phyloP scores from a whole-genome alignment of 2,797 vertebrate species.

The Apodemus agrarius region DNA sequence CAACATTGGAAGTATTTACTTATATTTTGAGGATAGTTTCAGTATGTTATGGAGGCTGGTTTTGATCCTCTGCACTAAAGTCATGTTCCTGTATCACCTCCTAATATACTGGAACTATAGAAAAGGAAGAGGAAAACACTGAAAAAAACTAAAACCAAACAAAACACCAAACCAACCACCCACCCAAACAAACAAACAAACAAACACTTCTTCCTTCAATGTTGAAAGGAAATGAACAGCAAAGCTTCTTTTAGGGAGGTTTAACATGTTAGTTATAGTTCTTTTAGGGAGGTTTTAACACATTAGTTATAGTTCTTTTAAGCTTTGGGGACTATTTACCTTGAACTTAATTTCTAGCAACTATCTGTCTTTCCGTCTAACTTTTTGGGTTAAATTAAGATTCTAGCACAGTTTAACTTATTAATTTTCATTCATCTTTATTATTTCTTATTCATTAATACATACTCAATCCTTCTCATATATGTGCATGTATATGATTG shows the following conservation, averaged over 20 bases:
- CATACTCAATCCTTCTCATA: background rate
- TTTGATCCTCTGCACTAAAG: no score
- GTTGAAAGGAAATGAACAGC: background rate
- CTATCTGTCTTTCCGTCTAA: background rate
- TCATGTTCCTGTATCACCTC: background rate
- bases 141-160: background rate
- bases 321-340: background rate
- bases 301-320: background rate
- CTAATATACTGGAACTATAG: background rate
- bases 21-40: background rate
- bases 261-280: slow-evolving; percentile 1
- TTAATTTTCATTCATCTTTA: background rate
- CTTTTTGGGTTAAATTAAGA: background rate
- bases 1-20: slow-evolving; percentile 14
- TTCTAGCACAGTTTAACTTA: background rate
- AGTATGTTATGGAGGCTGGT: background rate
- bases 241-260: background rate
- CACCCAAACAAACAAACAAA: no score
- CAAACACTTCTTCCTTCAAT: no score
- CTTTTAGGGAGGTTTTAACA: background rate
- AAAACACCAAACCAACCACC: background rate
- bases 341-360: background rate
- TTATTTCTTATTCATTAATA: background rate
- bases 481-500: background rate
- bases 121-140: background rate